Base-by-base conservation (phyloP, 2,888 invertebrate species). In the Cheilosia variabilis region DNA sequence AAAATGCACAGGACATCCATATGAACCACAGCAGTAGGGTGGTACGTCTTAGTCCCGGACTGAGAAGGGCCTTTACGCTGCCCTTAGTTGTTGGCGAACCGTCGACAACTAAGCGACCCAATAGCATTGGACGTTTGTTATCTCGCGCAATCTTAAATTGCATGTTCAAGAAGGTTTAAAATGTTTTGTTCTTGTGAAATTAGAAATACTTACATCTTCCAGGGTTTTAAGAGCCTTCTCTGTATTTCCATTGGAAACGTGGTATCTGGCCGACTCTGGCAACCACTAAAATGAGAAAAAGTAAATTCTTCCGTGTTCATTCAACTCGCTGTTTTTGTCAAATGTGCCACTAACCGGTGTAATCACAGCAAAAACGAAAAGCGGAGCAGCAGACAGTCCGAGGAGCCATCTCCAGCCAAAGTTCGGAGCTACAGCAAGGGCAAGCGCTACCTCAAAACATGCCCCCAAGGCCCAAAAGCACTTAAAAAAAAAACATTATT, bases 401-500 rank as follows among this genome's bases (percentile, higher is more conserved):
- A 98, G 94, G 41, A 98, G 94, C 96, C 97, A 98, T 89, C 97
- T 95, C 95, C 98, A 98, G 53, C 98, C 98, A 88, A 97, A 93
- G 0, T 96, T 96, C 1, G 98, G 98, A 97, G 98, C 98, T 73
- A 98, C 95, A 43, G 97, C 94, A 88, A 98, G 93, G 15, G 98
- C 98, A 86, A 98, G 93, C 22, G 97, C 95, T 62, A 98, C 98
- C 93, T 98, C 98, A 90, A 98, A 95, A 91, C 98, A 98, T 10
- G 98, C 97, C 43, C 98, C 98, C 53, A 98, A 94, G 0, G 98
- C 98, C 98, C 98, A 98, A 93, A 98, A 98, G 93, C 97, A 97
- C 96, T 97, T 92, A 31, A 92, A 90, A 50, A 41, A 72, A 13
- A 24, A 24, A 5, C 22, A 53, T 17, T 31, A 60, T 17, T 2